Base-by-base conservation (phyloP, 2,113 vertebrate genomes). In the Capreolus pygargus region DNA sequence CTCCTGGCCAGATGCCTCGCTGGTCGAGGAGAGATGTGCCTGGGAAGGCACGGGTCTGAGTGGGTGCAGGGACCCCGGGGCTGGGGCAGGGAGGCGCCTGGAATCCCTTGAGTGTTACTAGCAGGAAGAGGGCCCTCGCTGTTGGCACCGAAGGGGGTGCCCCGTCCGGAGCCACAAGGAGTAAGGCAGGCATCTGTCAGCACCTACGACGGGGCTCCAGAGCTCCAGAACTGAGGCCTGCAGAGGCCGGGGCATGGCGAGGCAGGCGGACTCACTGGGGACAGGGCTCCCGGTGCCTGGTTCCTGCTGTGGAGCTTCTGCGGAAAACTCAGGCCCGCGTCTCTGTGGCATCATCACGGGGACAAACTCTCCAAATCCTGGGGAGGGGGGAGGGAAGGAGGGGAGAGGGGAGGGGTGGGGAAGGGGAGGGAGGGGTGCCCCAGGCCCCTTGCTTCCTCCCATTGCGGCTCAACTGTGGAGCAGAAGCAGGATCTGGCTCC, bases 51-150 rank as follows among this genome's bases (percentile, higher is more conserved):
- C 98, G 98, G 84, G 98, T 96, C 97, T 89, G 79, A 98, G 98
- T 98, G 98, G 99, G 98, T 98, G 98, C 97, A 97, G 12, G 30
- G 93, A 88, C 96, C 96, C 89, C 88, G 60, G 60, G 89, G 93
- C 85, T 61, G 90, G 95, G 97, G 90, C 96, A 74, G 54, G 61
- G 47, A 27, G 57, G 91, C 88, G 23, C 57, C 67, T 45, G 89
- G n/a, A 2, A 6, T 39, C 85, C 21, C 81, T 47, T 50, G 95
- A 79, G n/a, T 82, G 11, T 43, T 84, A 8, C 50, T 57, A 50
- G 81, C 58, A n/a, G 88, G 55, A 84, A 88, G 61, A 33, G 2
- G 2, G 9, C n/a, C 14, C 28, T 2, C 2, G 10, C 64, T 19
- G 54, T 58, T 11, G 33, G 19, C 21, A 36, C n/a, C 1, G 5